These are phyloP conservation scores for Notolepis coatsorum DNA, from an alignment of 2,797 vertebrate species.

Conservation along the genomic window DNA sequence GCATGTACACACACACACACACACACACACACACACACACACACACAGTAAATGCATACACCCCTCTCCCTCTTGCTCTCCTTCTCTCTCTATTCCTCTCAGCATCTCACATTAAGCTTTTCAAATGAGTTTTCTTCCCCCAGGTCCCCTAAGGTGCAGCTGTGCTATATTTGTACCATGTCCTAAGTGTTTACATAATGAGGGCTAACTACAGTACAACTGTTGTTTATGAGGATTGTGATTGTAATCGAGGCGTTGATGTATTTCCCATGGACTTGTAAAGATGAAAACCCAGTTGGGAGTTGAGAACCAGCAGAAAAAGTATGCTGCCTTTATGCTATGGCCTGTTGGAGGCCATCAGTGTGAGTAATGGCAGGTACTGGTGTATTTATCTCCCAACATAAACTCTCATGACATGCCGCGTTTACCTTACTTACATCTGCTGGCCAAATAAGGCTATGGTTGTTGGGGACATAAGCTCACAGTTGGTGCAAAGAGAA, in stretches of 20 bases:
- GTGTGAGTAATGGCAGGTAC: conserved; percentile 66
- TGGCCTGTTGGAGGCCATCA: conserved; percentile 66
- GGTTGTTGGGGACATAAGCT: conserved; percentile 10
- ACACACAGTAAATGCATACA: not conserved
- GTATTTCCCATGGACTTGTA: conserved; percentile 8
- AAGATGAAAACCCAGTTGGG: conserved; percentile 43
- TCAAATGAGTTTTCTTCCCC: not conserved
- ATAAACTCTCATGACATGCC: conserved; percentile 64
- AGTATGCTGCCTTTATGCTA: conserved; percentile 43
- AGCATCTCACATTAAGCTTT: not conserved
- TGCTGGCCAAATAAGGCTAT: conserved; percentile 57
- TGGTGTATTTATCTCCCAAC: conserved; percentile 66
- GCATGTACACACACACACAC: not conserved
- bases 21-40: not conserved
- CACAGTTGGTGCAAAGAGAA: conserved; percentile 11
- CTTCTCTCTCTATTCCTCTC: not conserved
- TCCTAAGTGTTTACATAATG: too few relatives aligned
- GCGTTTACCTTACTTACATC: conserved; percentile 57
- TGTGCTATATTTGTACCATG: not conserved
- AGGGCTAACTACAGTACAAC: not conserved
- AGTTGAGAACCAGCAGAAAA: conserved; percentile 53
- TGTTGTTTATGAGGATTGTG: not conserved
- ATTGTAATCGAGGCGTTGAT: conserved; percentile 13
- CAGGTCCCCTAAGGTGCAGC: too few relatives aligned
- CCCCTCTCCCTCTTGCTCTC: not conserved